A percentile compares a stretch with the other conserved stretches of the same genome.
Evolutionary conservation across 2,113 vertebrate genomes (phyloP).

Genomic region (Oryzias curvinotus): DNA sequence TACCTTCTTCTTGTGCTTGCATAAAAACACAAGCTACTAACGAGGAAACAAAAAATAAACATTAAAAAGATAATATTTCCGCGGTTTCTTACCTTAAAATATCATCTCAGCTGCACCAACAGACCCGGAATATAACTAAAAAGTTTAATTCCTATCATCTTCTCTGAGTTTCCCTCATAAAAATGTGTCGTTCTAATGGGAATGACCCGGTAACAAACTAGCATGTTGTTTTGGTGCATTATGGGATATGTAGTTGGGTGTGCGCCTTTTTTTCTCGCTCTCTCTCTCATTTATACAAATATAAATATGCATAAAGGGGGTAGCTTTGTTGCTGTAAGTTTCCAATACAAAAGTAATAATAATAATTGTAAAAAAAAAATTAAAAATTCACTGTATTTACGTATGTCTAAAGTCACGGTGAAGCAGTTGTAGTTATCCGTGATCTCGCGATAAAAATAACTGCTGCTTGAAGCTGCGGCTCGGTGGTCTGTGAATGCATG

Average conservation of each 20-base stretch:
- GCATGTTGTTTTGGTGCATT: background rate
- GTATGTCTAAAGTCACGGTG: background rate
- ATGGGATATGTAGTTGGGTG: conserved; percentile 46
- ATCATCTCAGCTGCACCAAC: background rate
- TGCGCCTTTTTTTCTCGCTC: background rate
- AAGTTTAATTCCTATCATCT: fast-evolving
- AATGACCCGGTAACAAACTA: conserved; percentile 50
- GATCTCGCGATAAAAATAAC: conserved; percentile 26
- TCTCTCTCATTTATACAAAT: background rate
- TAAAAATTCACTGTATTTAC: background rate
- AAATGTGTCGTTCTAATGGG: background rate
- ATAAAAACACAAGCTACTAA: background rate
- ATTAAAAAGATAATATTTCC: background rate
- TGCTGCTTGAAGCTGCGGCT: conserved; percentile 29
- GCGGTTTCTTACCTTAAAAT: conserved; percentile 27
- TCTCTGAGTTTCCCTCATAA: conserved; percentile 25
- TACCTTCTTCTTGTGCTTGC: too few species aligned
- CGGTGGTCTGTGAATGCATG: conserved; percentile 47
- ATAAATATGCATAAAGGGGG: too few species aligned
- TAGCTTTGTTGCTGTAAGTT: too few species aligned
- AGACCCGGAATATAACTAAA: fast-evolving
- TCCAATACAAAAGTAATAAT: too few species aligned
- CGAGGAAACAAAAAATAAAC: background rate
- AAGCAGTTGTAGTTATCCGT: conserved; percentile 8
- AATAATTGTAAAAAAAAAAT: background rate